These are phyloP conservation scores for Delichon dasypus DNA, from an alignment of 2,797 vertebrate genomes.

Conservation along the genomic window DNA sequence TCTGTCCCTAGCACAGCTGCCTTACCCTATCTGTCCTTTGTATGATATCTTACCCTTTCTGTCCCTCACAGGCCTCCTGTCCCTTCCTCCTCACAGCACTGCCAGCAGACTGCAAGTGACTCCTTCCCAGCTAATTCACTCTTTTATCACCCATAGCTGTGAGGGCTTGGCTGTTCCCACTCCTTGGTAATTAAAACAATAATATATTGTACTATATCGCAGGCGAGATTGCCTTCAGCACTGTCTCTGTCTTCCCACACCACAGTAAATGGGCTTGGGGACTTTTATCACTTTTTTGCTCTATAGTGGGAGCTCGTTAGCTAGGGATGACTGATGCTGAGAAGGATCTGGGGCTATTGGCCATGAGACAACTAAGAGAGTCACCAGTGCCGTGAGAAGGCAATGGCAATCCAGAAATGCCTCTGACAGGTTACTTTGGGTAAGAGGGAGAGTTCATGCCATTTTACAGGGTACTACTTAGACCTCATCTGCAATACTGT, in stretches of 20 bases:
- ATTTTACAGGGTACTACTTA: neutral
- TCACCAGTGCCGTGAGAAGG: neutral
- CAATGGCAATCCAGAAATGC: neutral
- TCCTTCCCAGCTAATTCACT: too few species aligned
- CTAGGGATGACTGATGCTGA: neutral
- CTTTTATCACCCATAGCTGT: too few species aligned
- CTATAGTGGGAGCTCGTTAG: neutral
- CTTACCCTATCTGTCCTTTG: too few species aligned
- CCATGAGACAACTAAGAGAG: constrained; percentile 19
- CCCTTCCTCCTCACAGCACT: too few species aligned
- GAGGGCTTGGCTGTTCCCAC: neutral
- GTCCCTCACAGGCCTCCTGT: too few species aligned
- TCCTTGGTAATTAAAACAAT: neutral
- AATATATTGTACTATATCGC: neutral
- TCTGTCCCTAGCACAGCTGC: too few species aligned
- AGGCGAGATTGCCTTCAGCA: neutral
- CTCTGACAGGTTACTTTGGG: neutral
- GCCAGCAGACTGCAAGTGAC: too few species aligned
- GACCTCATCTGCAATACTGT: neutral
- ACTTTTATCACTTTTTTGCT: neutral
- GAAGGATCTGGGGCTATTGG: neutral
- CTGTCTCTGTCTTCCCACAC: neutral
- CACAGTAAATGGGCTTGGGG: neutral
- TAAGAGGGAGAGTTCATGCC: neutral
- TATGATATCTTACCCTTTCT: too few species aligned